Evolutionary conservation across 2,113 vertebrate species (phyloP).

Genomic region (Ranitomeya variabilis): DNA sequence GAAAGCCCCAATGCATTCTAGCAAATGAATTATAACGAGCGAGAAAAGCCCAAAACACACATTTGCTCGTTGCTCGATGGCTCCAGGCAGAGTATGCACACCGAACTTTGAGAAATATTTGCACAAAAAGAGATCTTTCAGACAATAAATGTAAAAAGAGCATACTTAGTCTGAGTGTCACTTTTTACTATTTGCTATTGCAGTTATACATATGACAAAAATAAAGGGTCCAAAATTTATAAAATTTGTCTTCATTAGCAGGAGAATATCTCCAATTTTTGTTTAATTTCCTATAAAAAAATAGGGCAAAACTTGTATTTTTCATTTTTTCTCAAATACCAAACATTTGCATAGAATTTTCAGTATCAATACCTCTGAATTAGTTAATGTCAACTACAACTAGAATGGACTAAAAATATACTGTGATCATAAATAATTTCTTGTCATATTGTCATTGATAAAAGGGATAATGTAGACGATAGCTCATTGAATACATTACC

Average conservation of each 20-base stretch:
- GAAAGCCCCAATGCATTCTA: too few species aligned
- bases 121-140: too few species aligned
- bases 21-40: too few species aligned
- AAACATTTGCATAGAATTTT: conserved; percentile 15
- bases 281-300: conserved; percentile 12
- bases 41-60: too few species aligned
- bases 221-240: not conserved
- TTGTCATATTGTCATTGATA: not conserved
- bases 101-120: too few species aligned
- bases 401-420: not conserved
- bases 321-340: not conserved
- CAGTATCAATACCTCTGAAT: not conserved
- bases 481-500: not conserved
- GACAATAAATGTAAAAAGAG: too few species aligned
- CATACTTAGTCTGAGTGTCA: too few species aligned
- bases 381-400: not conserved
- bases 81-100: too few species aligned
- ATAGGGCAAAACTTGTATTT: not conserved
- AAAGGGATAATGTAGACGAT: not conserved
- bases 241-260: not conserved
- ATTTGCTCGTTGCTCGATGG: too few species aligned
- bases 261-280: not conserved
- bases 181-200: too few species aligned
- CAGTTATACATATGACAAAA: not conserved
- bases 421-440: not conserved